Conservation (phyloP, 2,113 vertebrate species). For the Cebidichthys violaceus region DNA sequence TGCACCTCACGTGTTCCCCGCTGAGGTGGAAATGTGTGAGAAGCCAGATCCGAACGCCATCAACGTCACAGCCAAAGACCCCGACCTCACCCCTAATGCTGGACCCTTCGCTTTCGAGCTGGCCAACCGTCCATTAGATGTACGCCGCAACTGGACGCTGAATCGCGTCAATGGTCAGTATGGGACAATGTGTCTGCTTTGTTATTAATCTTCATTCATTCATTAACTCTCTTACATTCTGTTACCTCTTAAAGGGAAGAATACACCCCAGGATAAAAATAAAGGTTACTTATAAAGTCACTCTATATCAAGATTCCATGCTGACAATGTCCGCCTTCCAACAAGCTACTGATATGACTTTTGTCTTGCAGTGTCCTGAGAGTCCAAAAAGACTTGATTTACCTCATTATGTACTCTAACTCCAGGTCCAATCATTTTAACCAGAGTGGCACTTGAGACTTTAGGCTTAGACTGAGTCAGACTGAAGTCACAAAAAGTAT, state of each 20-base stretch:
- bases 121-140: slow-evolving; percentile 85
- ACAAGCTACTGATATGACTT: background rate
- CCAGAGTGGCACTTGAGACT: background rate
- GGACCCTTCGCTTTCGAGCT: slow-evolving; percentile 96
- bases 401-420: background rate
- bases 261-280: background rate
- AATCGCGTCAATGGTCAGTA: slow-evolving; percentile 88
- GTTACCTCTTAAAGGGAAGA: background rate
- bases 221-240: background rate
- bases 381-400: background rate
- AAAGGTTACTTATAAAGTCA: background rate
- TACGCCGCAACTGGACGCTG: slow-evolving; percentile 96
- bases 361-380: background rate
- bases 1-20: slow-evolving; percentile 92
- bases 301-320: background rate
- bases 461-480: background rate
- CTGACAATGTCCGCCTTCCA: background rate
- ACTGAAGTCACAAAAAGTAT: background rate
- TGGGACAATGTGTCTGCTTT: background rate
- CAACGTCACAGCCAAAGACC: slow-evolving; percentile 95
- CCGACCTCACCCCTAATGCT: slow-evolving; percentile 92
- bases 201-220: background rate
- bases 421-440: background rate
- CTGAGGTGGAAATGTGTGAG: slow-evolving; percentile 95
- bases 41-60: slow-evolving; percentile 90